Base-by-base conservation (phyloP, 2,888 invertebrate genomes). In the Agrotis clavis region DNA sequence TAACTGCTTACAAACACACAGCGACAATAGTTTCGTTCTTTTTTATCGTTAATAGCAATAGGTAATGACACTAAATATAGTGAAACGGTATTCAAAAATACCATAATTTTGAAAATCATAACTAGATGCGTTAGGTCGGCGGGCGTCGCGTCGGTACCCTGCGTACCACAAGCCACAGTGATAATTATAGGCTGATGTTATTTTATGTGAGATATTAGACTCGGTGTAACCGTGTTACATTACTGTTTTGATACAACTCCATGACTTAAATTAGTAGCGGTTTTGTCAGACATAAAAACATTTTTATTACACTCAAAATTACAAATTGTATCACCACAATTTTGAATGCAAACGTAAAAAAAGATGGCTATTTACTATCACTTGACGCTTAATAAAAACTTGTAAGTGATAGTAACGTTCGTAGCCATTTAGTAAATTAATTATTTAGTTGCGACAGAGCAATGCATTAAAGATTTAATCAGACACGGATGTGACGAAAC, bases 401-500 rank as follows among this genome's bases (percentile, higher is more conserved):
- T 65, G 30, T 69, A 59, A 68, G 76, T 75, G 71, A 71, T 71
- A 81, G 81, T 83, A 69, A 69, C 30, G 59, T 41, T 69, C 48
- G 63, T 69, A 63, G 53, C 45, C 57, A 74, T 71, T 76, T 70
- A 71, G 66, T 79, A 82, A 76, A 77, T 70, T 79, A 82, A 76
- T 75, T 75, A 81, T 73, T 61, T 67, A 63, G 69, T 82, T 77
- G 75, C 77, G 67, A 81, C 77, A 83, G 66, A 74, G 67, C 62
- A 79, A 76, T 70, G 71, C 71, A 79, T 84, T 78, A 56, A 74
- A 83, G 80, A 83, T 80, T 67, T 72, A 76, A 84, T 82, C 86
- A 63, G 67, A 81, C 75, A 77, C 86, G 86, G 86, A 87, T 85
- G 64, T 86, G 82, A 82, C 75, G 86, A 82, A 85, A 87, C 84